Base-by-base conservation (phyloP, 2,797 vertebrate species). In the Cheirogaleus major region DNA sequence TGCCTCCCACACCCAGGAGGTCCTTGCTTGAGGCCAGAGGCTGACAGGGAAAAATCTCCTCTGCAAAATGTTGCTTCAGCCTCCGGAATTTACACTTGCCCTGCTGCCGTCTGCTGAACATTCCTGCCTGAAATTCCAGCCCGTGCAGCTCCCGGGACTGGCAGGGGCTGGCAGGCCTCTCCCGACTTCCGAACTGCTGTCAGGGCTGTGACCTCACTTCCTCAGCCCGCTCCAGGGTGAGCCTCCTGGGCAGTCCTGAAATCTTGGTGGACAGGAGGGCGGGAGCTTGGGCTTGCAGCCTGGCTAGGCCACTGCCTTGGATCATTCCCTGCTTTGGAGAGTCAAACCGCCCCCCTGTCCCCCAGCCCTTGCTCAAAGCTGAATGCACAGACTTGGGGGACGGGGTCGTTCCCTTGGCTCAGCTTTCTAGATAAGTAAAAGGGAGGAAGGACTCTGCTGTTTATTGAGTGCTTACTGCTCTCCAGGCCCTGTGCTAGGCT, bases 171-270 rank as follows among this genome's bases (percentile, higher is more conserved):
- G 73, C 82, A 83, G 67, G 45, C 75, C 57, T 57, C 87, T 95
- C 80, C 81, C 45, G 3, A 50, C 80, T 92, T 95, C 94, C 2
- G 2, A 92, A 70, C 1, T 20, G 52, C 88, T 78, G 32, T 84
- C 83, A 13, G 65, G 52, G 61, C 87, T 73, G 7, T 88, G 93
- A 95, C 76, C 91, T 96, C 93, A 86, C 96, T 87, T 95, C 95
- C 94, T 95, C 12, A 70, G 76, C 81, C 67, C 0, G 20, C 48
- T 96, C 48, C 73, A 73, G 32, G 25, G 14, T 15, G 18, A 75
- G 76, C 20, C 65, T 91, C 82, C 65, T 76, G 0, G 1, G 27
- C 20, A 25, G 0, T 20, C 87, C 65, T 20, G 45, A 50, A 38
- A 1, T 35, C n/a, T 38, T 0, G 0, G 32, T 22, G 30, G 48